Evolutionary conservation across 2,113 vertebrate genomes (phyloP).

Genomic region (Oreamnos americanus): DNA sequence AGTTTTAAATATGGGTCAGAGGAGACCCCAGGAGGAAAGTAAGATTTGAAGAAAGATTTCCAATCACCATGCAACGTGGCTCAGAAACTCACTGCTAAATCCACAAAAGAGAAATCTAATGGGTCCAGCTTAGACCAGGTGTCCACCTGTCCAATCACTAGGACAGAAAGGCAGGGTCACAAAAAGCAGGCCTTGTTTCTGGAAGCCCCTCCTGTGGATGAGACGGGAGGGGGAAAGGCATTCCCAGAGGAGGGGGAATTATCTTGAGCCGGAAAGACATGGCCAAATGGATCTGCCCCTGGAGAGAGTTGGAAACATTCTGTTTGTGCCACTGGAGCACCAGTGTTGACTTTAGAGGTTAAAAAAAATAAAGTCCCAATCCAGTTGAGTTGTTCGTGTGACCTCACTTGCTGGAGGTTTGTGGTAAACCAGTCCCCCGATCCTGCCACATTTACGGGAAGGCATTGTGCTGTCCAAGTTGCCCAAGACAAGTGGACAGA

Average conservation of each 20-base stretch:
- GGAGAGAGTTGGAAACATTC: background rate
- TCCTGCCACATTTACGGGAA: constrained; percentile 24
- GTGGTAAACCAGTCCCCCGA: background rate
- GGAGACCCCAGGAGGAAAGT: background rate
- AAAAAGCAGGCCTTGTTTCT: background rate
- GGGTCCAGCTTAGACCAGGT: background rate
- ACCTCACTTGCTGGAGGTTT: constrained; percentile 10
- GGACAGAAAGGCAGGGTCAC: too few species aligned
- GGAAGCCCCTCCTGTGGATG: background rate
- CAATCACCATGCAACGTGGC: background rate
- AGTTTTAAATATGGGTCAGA: background rate
- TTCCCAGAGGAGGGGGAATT: background rate
- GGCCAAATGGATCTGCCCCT: background rate
- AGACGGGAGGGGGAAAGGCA: background rate
- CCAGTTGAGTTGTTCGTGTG: background rate
- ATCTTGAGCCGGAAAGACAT: background rate
- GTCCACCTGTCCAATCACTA: background rate
- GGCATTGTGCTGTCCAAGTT: background rate
- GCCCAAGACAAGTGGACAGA: background rate
- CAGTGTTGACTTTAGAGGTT: background rate
- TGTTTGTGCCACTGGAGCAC: background rate
- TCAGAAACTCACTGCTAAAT: background rate
- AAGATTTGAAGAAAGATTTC: background rate
- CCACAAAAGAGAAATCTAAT: background rate
- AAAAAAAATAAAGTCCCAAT: background rate